Percentiles rank a stretch among this genome's conserved stretches.
Evolutionary conservation across 2,113 vertebrate genomes (phyloP).

Genomic region (Dissostichus mawsoni): DNA sequence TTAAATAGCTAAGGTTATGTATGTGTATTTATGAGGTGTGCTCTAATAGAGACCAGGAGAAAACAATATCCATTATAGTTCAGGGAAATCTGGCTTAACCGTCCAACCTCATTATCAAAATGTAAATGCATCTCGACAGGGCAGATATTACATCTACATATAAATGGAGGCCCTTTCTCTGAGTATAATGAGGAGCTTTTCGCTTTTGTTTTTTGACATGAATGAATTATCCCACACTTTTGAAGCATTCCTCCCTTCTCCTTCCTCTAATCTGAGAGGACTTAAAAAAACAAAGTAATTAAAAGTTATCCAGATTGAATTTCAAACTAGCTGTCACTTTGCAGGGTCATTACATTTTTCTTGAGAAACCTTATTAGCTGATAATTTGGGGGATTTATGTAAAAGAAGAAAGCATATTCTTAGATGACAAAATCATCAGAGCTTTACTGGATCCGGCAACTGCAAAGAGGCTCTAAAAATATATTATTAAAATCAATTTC

Average conservation of each 20-base stretch:
- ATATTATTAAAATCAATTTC: constrained; percentile 20
- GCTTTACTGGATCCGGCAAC: neutral
- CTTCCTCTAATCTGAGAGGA: constrained; percentile 24
- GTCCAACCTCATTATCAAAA: constrained; percentile 55
- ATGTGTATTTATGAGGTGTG: constrained; percentile 16
- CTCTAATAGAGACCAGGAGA: constrained; percentile 8
- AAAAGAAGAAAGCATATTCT: constrained; percentile 32
- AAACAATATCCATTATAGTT: constrained; percentile 12
- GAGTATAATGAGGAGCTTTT: constrained; percentile 59
- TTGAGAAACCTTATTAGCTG: constrained; percentile 48
- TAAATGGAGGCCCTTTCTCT: constrained; percentile 67
- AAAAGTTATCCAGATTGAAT: constrained; percentile 61
- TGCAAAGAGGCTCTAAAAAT: neutral
- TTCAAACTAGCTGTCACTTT: constrained; percentile 33
- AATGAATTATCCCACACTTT: constrained; percentile 66
- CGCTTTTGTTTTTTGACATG: constrained; percentile 66
- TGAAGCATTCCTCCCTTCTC: constrained; percentile 29
- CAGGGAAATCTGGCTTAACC: constrained; percentile 26
- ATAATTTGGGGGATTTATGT: constrained; percentile 38
- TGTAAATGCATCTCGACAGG: constrained; percentile 50
- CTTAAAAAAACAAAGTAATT: constrained; percentile 45
- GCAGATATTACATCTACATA: constrained; percentile 77
- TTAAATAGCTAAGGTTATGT: neutral
- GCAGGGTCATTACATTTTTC: constrained; percentile 37
- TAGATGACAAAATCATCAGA: constrained; percentile 25